Conservation (phyloP, 2,888 invertebrate genomes). For the Dryobota labecula region DNA sequence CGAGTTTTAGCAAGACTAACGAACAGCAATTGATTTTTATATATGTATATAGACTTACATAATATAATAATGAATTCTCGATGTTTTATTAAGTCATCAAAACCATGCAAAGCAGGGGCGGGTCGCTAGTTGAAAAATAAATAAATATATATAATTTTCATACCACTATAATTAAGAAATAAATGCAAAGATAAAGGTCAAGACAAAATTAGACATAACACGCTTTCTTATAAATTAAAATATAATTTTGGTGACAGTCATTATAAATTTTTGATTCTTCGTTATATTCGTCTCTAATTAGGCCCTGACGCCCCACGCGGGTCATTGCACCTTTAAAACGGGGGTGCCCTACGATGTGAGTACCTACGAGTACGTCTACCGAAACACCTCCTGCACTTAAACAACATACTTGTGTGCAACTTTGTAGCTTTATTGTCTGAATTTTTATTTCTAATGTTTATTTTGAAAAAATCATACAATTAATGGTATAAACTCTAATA, state of each 20-base stretch:
- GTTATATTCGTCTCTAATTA: constrained; percentile 40
- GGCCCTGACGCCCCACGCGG: constrained; percentile 4
- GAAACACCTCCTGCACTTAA: constrained; percentile 33
- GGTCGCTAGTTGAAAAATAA: neutral
- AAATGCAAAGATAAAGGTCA: neutral
- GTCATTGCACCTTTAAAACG: constrained; percentile 26
- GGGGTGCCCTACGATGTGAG: constrained; percentile 13
- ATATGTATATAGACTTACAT: no score
- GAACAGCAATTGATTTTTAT: no score
- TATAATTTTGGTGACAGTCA: neutral
- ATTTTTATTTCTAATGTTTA: neutral
- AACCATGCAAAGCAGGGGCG: no score
- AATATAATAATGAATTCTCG: no score
- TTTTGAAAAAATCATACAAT: neutral
- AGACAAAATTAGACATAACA: neutral
- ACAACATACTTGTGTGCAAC: constrained; percentile 3
- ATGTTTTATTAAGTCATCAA: no score
- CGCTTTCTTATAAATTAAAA: neutral
- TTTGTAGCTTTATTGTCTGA: neutral
- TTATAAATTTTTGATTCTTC: constrained; percentile 1
- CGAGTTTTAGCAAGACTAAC: no score
- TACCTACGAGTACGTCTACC: constrained; percentile 34
- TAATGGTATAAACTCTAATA: neutral
- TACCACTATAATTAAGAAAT: neutral
- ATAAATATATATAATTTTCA: neutral